These are phyloP conservation scores for Alcedo quadribrachys DNA, from an alignment of 2,797 vertebrate genomes.

Conservation along the genomic window DNA sequence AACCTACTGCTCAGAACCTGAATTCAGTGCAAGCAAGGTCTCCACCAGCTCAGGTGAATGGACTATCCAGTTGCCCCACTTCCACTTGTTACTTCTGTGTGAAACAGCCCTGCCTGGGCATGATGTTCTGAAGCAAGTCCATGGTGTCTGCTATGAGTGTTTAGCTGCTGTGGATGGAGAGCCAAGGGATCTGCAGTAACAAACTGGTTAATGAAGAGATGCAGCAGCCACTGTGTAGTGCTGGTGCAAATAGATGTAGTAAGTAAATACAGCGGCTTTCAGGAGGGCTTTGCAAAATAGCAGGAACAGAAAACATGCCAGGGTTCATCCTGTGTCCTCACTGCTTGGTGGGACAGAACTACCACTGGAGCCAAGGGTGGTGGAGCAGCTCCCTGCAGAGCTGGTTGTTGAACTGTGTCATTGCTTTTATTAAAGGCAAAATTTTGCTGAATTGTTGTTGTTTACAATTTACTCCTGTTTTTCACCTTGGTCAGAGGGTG, in stretches of 20 bases:
- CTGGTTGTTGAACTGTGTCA: background rate
- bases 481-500: background rate
- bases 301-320: background rate
- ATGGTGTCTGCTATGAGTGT: background rate
- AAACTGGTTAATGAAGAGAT: background rate
- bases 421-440: background rate
- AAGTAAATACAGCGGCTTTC: background rate
- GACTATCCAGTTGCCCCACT: background rate
- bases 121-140: fast-evolving
- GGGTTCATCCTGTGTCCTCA: background rate
- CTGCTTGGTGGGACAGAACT: background rate
- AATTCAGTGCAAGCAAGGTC: background rate
- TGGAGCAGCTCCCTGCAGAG: background rate
- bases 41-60: background rate
- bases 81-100: background rate
- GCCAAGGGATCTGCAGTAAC: background rate
- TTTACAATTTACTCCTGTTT: background rate
- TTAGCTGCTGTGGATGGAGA: background rate
- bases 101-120: background rate
- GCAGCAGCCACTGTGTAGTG: background rate
- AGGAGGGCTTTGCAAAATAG: background rate
- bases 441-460: background rate
- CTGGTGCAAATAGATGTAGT: background rate
- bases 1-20: background rate
- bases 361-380: background rate